Evolutionary conservation across 2,113 vertebrate genomes (phyloP).

Genomic region (Takifugu flavidus): DNA sequence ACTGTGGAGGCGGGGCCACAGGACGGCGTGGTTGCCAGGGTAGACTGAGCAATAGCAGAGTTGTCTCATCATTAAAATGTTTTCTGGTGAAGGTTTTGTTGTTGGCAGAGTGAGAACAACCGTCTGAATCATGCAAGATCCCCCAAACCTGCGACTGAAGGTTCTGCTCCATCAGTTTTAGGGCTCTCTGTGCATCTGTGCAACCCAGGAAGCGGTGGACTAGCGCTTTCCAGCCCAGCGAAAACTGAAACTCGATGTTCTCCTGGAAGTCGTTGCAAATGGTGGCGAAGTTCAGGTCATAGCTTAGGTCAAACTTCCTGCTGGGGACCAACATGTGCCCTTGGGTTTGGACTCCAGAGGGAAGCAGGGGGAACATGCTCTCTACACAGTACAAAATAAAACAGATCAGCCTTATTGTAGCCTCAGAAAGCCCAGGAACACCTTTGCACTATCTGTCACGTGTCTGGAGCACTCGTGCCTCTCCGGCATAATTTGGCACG

Average conservation of each 20-base stretch:
- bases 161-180: conserved; percentile 83
- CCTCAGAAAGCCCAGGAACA: too few species aligned
- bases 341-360: conserved; percentile 80
- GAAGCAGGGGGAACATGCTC: conserved; percentile 89
- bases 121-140: background rate
- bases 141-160: conserved; percentile 67
- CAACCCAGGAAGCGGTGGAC: conserved; percentile 90
- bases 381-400: conserved; percentile 69
- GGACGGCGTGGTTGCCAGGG: conserved; percentile 80
- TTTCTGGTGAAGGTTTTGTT: background rate
- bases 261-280: conserved; percentile 95
- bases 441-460: too few species aligned
- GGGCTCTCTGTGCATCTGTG: conserved; percentile 83
- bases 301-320: conserved; percentile 94
- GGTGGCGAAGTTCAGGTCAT: conserved; percentile 90
- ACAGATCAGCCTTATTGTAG: background rate
- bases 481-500: too few species aligned
- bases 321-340: conserved; percentile 83
- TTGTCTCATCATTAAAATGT: too few species aligned
- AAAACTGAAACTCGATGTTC: conserved; percentile 92
- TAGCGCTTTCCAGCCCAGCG: conserved; percentile 87
- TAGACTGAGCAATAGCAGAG: conserved; percentile 63
- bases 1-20: conserved; percentile 52
- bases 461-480: too few species aligned
- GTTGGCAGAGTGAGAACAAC: background rate